Conservation (phyloP, 2,113 vertebrate species). For the Condylura cristata region DNA sequence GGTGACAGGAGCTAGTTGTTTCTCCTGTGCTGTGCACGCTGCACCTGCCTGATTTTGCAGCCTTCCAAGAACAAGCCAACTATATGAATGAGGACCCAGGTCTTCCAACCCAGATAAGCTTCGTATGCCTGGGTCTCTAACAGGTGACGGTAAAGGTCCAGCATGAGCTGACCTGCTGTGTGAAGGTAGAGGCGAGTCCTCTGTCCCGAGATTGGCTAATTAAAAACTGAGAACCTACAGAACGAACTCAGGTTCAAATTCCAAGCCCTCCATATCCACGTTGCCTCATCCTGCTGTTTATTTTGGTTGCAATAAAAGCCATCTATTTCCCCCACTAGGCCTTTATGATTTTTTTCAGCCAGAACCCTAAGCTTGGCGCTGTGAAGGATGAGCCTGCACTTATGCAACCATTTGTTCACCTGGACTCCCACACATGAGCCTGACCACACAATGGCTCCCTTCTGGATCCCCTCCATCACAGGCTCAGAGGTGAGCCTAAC, state of each 20-base stretch:
- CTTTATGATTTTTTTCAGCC: slow-evolving; percentile 46
- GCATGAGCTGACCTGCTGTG: background rate
- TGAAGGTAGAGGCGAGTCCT: background rate
- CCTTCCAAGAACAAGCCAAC: slow-evolving; percentile 45
- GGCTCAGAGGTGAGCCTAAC: slow-evolving; percentile 62
- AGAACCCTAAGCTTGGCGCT: background rate
- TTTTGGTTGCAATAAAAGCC: slow-evolving; percentile 32
- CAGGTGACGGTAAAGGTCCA: slow-evolving; percentile 53
- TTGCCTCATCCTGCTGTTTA: background rate
- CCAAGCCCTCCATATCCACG: background rate
- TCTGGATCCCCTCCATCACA: slow-evolving; percentile 2
- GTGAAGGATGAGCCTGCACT: background rate
- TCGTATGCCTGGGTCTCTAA: slow-evolving; percentile 50
- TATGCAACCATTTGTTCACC: background rate
- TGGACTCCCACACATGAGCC: background rate
- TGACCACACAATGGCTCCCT: background rate
- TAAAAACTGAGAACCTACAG: slow-evolving; percentile 18
- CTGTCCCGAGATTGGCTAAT: background rate
- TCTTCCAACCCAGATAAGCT: background rate
- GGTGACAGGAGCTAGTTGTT: accelerated
- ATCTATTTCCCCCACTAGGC: background rate
- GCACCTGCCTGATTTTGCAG: background rate
- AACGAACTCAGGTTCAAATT: background rate
- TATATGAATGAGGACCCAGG: slow-evolving; percentile 20
- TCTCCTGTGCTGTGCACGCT: background rate